Evolutionary conservation across 2,797 vertebrate genomes (phyloP).

Genomic region (Dromococcyx pavoninus): DNA sequence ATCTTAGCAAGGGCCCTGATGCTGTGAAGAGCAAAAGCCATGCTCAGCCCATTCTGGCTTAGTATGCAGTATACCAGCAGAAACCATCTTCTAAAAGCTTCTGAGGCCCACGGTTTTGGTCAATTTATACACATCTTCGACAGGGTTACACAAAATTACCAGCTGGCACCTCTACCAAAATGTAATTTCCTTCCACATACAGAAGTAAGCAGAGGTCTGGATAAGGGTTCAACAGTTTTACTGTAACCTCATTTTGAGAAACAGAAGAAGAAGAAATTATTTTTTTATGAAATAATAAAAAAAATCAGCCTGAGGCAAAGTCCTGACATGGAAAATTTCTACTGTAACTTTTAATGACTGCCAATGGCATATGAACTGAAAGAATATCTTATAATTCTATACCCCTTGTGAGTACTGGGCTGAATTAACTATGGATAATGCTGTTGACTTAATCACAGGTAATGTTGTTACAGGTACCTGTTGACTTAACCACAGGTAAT

Average conservation of each 20-base stretch:
- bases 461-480: too few relatives aligned
- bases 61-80: not conserved
- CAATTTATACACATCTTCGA: not conserved
- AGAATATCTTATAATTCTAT: not conserved
- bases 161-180: not conserved
- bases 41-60: not conserved
- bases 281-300: not conserved
- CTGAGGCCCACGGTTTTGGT: not conserved
- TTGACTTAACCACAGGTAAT: not conserved
- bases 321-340: slow-evolving; percentile 37
- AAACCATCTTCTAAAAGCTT: not conserved
- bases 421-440: too few relatives aligned
- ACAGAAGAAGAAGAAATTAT: not conserved
- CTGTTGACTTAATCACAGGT: not conserved
- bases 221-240: not conserved
- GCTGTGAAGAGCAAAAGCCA: not conserved
- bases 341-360: not conserved
- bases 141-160: not conserved
- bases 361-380: not conserved
- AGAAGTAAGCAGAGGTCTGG: not conserved
- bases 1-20: not conserved
- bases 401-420: not conserved
- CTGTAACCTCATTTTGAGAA: not conserved
- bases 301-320: not conserved
- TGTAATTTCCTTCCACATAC: not conserved